Conservation (phyloP, 2,888 invertebrate species). For the Tortricodes alternella region DNA sequence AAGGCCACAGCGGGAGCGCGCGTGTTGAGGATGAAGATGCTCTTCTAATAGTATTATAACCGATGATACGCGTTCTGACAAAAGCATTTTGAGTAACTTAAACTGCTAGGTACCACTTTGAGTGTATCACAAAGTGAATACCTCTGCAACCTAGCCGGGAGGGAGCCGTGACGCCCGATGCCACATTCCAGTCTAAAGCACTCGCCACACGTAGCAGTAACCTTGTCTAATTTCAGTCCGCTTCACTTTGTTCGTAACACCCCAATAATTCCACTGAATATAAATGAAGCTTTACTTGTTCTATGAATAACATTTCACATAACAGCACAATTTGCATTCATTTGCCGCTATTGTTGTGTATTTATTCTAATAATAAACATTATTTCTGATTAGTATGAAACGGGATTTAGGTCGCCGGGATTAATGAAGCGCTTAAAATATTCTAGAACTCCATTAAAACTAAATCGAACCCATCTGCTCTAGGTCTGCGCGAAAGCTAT, state of each 20-base stretch:
- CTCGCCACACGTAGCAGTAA: constrained; percentile 43
- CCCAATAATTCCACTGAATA: constrained; percentile 67
- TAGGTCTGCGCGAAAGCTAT: too few relatives aligned
- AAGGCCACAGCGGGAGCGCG: too few relatives aligned
- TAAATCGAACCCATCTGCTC: not conserved
- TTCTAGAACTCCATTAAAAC: not conserved
- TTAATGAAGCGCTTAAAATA: constrained; percentile 6
- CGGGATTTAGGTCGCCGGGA: constrained; percentile 1
- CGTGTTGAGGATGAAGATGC: too few relatives aligned
- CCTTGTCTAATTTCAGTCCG: constrained; percentile 52
- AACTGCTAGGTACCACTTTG: constrained; percentile 41
- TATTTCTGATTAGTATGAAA: constrained; percentile 22
- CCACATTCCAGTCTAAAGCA: too few relatives aligned
- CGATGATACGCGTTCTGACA: too few relatives aligned
- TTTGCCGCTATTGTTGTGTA: constrained; percentile 46
- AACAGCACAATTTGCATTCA: constrained; percentile 64
- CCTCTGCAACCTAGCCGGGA: constrained; percentile 35
- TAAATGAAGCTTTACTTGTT: constrained; percentile 68
- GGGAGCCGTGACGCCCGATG: not conserved
- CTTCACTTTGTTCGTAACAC: constrained; percentile 56
- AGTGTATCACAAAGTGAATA: constrained; percentile 44
- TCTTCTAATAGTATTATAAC: too few relatives aligned
- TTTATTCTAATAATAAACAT: constrained; percentile 35
- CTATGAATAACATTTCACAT: constrained; percentile 71
- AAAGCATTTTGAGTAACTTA: not conserved